Percentiles rank a stretch among this genome's conserved stretches.
phyloP scores from a whole-genome alignment of 2,888 invertebrate genomes.

The Liposcelis brunnea region DNA sequence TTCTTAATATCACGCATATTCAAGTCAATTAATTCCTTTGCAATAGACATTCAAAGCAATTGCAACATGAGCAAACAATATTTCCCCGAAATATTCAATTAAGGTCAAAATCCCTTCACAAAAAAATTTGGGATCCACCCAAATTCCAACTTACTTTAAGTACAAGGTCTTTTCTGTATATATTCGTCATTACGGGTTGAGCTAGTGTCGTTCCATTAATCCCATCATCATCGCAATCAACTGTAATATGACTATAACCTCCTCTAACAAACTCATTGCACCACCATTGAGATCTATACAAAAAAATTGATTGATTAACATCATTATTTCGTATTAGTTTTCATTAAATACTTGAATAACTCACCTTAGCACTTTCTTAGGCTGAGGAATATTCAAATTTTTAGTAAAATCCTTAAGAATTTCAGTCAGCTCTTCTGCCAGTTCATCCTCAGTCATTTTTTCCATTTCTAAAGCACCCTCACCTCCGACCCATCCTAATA shows the following conservation, averaged over 20 bases:
- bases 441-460: conserved; percentile 29
- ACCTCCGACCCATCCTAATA: conserved; percentile 49
- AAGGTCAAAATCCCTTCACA: too few species aligned
- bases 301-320: conserved; percentile 12
- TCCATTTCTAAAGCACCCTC: conserved; percentile 40
- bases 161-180: too few species aligned
- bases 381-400: conserved; percentile 29
- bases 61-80: too few species aligned
- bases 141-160: too few species aligned
- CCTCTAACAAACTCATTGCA: conserved; percentile 36
- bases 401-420: conserved; percentile 33
- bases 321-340: too few species aligned
- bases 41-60: too few species aligned
- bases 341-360: too few species aligned
- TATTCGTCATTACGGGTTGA: conserved; percentile 24
- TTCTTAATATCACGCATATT: too few species aligned
- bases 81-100: too few species aligned
- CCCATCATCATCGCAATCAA: conserved; percentile 29
- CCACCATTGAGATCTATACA: conserved; percentile 35
- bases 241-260: conserved; percentile 38
- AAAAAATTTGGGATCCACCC: too few species aligned
- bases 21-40: too few species aligned
- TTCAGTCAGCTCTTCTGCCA: conserved; percentile 33
- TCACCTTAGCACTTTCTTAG: conserved; percentile 31
- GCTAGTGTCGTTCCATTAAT: conserved; percentile 27